These are phyloP conservation scores for Aulostomus chinensis DNA, from an alignment of 2,797 vertebrate genomes.

Conservation along the genomic window DNA sequence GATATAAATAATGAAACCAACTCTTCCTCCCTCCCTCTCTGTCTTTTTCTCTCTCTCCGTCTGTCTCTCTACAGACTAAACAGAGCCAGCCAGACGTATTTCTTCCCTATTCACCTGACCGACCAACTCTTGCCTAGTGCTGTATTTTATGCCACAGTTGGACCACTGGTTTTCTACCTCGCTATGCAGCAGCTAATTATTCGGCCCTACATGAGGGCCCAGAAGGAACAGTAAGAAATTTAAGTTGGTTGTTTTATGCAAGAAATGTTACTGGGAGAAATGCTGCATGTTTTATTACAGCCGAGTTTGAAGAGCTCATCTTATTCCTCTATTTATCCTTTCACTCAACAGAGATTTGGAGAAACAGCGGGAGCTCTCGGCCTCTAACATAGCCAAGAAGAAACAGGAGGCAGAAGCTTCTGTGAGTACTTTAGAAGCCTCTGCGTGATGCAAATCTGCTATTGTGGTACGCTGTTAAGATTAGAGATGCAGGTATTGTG, in stretches of 20 bases:
- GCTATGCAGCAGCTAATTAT: constrained; percentile 94
- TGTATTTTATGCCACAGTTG: constrained; percentile 95
- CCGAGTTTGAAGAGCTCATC: constrained; percentile 49
- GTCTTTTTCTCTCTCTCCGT: background rate
- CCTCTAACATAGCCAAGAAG: constrained; percentile 90
- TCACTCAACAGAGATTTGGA: constrained; percentile 87
- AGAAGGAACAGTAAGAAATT: constrained; percentile 91
- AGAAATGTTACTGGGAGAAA: constrained; percentile 28
- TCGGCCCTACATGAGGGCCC: constrained; percentile 91
- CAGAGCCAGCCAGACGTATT: constrained; percentile 97
- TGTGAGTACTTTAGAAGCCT: constrained; percentile 78
- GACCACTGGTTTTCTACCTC: constrained; percentile 93
- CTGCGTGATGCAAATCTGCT: no score
- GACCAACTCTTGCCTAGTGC: constrained; percentile 97
- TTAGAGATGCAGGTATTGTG: constrained; percentile 9
- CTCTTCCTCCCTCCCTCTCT: background rate
- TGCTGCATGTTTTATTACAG: constrained; percentile 29
- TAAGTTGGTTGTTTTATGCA: constrained; percentile 31
- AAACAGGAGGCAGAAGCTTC: constrained; percentile 96
- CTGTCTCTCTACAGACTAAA: constrained; percentile 84
- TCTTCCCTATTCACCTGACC: constrained; percentile 96
- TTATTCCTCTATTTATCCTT: constrained; percentile 48
- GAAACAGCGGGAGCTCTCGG: constrained; percentile 90
- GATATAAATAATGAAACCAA: constrained; percentile 18
- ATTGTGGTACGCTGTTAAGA: background rate